Evolutionary conservation across 2,113 vertebrate genomes (phyloP).

Genomic region (Myiopsitta monachus): DNA sequence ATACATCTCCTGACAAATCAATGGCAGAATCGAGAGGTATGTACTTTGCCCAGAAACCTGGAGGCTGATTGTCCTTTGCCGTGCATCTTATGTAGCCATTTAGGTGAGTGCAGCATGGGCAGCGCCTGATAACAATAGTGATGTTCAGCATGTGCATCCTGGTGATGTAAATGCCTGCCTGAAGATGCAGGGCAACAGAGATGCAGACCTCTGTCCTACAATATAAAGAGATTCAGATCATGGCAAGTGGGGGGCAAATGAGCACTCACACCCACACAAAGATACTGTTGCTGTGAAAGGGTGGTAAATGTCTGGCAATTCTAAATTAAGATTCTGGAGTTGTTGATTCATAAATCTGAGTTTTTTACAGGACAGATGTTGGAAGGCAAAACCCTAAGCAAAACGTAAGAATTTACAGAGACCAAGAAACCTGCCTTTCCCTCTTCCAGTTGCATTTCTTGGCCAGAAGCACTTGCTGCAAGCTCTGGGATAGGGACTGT

Average conservation of each 20-base stretch:
- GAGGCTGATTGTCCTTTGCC: slow-evolving; percentile 25
- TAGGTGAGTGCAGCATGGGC: neutral
- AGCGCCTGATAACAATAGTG: neutral
- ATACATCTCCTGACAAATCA: slow-evolving; percentile 55
- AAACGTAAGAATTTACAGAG: neutral
- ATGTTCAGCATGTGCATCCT: neutral
- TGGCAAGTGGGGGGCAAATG: neutral
- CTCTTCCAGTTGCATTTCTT: neutral
- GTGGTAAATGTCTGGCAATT: neutral
- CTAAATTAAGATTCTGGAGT: neutral
- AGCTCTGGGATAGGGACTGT: neutral
- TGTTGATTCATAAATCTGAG: neutral
- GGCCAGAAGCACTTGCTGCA: neutral
- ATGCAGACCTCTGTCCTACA: neutral
- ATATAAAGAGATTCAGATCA: rapidly evolving
- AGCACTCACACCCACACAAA: rapidly evolving
- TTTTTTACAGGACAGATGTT: neutral
- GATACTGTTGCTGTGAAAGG: neutral
- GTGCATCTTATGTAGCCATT: neutral
- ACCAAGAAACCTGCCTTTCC: neutral
- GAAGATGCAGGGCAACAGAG: neutral
- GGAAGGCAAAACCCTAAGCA: neutral
- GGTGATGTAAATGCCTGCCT: neutral
- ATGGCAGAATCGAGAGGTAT: slow-evolving; percentile 20
- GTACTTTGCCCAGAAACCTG: slow-evolving; percentile 18